Conservation (phyloP, 2,797 vertebrate genomes). For the Gobio occitaniae region DNA sequence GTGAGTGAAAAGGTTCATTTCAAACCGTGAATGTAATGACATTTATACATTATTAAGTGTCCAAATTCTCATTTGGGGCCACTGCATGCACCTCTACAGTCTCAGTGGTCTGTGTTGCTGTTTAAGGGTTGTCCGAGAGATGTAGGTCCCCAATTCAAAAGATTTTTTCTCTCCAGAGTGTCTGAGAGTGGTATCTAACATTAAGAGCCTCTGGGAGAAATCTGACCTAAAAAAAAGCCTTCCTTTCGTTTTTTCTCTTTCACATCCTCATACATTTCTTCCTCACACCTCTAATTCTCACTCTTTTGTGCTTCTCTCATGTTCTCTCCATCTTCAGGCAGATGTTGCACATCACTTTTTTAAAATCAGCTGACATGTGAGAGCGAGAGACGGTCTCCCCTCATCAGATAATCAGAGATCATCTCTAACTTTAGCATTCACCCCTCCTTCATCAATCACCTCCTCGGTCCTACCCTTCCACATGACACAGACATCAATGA, state of each 20-base stretch:
- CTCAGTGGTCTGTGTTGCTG: constrained; percentile 11
- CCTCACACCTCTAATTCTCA: constrained; percentile 17
- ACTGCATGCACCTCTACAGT: neutral
- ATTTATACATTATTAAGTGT: neutral
- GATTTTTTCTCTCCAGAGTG: neutral
- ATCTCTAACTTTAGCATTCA: neutral
- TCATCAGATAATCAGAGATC: constrained; percentile 18
- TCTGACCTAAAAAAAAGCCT: constrained; percentile 40
- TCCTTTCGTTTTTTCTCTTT: neutral
- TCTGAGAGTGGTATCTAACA: constrained; percentile 36
- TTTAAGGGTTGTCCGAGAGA: constrained; percentile 31
- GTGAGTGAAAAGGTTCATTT: neutral
- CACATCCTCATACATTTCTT: constrained; percentile 11
- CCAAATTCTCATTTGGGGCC: neutral
- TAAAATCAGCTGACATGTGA: neutral
- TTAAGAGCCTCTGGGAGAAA: constrained; percentile 47
- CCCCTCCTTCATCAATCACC: neutral
- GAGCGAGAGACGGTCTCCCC: neutral
- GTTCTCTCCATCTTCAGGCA: neutral
- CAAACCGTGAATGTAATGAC: neutral
- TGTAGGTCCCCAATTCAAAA: constrained; percentile 35
- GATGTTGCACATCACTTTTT: constrained; percentile 2
- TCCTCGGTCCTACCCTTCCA: neutral
- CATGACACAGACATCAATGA: neutral
- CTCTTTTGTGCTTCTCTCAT: neutral